Base-by-base conservation (phyloP, 2,113 vertebrate genomes). In the Miniopterus natalensis region DNA sequence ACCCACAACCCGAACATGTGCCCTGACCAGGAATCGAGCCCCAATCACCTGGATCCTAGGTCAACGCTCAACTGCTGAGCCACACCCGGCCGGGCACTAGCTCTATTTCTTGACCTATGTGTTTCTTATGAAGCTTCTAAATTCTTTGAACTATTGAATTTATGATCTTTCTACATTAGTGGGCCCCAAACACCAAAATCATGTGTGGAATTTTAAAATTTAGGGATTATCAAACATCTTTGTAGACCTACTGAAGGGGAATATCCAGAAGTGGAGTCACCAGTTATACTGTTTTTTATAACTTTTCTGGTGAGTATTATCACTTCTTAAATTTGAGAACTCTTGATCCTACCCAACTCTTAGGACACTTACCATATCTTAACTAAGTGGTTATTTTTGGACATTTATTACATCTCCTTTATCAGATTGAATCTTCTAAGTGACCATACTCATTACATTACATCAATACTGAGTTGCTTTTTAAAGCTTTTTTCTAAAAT, bases 191-290 rank as follows among this genome's bases (percentile, higher is more conserved):
- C 27, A 61, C 83, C 42, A 92, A 94, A 66, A 94, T 63, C 27
- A 61, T 18, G 40, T n/a, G n/a, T 47, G 23, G 25, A 83, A 40
- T 86, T 94, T 92, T 89, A 49, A 92, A 92, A 68, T 80, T 55
- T 10, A 84, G 51, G 80, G 14, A 71, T 51, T 31, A 20, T 15
- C 3, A 45, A 20, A n/a, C 47, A 59, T 65, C 12, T 63, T 57
- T 66, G n/a, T 73, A 49, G 47, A 68, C 0, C 21, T 47, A 20
- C 36, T 53, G 13, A 45, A 63, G 51, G 27, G 96, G 55, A 49
- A 31, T 92, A 84, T 23, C 47, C 45, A 94, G 71, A 90, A 53
- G 12, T 36, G 5, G 42, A 65, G 13, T 61, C 11, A 53, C 45
- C 65, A 63, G 23, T 66, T 59, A 20, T 27, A 53, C 47, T 45